A percentile compares a stretch with the other conserved stretches of the same genome.
Conservation (phyloP, 30 jellyfish, hydroid and myxozoan species). For the Hydractinia symbiolongicarpus region DNA sequence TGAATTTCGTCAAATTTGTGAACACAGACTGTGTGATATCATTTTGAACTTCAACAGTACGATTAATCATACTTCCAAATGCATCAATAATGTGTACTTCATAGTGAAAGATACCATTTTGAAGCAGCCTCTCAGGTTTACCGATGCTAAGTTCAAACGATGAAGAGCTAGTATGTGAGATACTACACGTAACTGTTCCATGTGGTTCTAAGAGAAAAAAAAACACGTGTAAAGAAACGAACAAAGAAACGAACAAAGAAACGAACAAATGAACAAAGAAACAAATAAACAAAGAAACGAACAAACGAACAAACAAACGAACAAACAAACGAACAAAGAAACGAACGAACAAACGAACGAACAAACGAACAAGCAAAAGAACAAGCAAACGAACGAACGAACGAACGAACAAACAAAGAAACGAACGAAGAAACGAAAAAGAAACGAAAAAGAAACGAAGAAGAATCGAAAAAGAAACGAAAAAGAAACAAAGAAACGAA, state of each 20-base stretch:
- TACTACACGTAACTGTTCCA: background rate
- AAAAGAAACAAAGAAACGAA: background rate
- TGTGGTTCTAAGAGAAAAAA: conserved; percentile 1
- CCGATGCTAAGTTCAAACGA: background rate
- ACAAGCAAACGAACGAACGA: too few relatives aligned
- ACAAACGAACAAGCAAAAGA: background rate
- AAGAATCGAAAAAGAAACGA: background rate
- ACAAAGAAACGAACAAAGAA: too few relatives aligned
- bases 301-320: too few relatives aligned
- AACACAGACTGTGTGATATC: background rate
- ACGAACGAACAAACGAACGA: too few relatives aligned
- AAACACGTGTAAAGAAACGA: background rate
- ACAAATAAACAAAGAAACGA: too few relatives aligned
- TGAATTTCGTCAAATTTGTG: background rate
- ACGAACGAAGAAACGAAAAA: background rate
- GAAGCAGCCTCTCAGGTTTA: background rate
- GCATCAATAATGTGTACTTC: background rate
- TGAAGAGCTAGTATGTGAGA: conserved; percentile 8
- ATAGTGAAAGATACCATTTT: background rate
- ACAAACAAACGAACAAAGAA: too few relatives aligned
- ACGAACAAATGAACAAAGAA: too few relatives aligned
- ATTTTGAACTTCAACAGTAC: background rate
- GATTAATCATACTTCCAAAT: background rate
- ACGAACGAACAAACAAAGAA: background rate
- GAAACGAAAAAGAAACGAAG: too few relatives aligned